Base-by-base conservation (phyloP, 2,113 vertebrate genomes). In the Pachyramphus minor region DNA sequence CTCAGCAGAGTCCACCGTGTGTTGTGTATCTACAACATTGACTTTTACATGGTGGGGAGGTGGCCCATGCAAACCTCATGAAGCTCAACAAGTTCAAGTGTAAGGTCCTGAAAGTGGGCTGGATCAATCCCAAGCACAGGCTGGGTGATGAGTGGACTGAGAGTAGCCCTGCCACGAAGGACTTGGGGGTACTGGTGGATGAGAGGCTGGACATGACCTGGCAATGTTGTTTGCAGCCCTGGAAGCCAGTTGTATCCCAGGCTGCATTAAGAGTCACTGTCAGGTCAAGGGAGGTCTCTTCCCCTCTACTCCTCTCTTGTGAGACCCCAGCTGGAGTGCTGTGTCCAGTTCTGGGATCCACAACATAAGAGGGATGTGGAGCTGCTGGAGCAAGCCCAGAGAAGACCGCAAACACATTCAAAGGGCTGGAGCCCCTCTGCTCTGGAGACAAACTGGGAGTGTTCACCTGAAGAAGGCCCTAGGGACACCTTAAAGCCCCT, bases 361-460 rank as follows among this genome's bases (percentile, higher is more conserved):
- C 45, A 75, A 0, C 9, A 13, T 22, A 52, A n/a, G 30, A 64
- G 37, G 37, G 30, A 53, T 23, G 11, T 41, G 55, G 25, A 62
- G n/a, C 11, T 62, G 24, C 47, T 68, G 62, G 44, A 68, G 11
- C 24, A 67, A 49, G 4, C 45, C 44, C 30, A 53, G 39, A 53
- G 12, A 11, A 44, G 12, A 28, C 16, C 45, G n/a, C 0, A 0
- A 45, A 45, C 21, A 22, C 18, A 9, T 14, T 53, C 39, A 17
- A 13, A 60, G 47, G 39, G 17, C 47, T 82, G n/a, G 16, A 68
- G n/a, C 8, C 24, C 53, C 33, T 60, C 62, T 68, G 53, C 13
- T 21, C 4, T 39, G 39, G 39, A 60, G 45, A 68, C 10, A 59
- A 27, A 10, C 33, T 74, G 45, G 13, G 28, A 89, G 11, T 75